phyloP scores from a whole-genome alignment of 2,888 invertebrate genomes.

The Pteria penguin region DNA sequence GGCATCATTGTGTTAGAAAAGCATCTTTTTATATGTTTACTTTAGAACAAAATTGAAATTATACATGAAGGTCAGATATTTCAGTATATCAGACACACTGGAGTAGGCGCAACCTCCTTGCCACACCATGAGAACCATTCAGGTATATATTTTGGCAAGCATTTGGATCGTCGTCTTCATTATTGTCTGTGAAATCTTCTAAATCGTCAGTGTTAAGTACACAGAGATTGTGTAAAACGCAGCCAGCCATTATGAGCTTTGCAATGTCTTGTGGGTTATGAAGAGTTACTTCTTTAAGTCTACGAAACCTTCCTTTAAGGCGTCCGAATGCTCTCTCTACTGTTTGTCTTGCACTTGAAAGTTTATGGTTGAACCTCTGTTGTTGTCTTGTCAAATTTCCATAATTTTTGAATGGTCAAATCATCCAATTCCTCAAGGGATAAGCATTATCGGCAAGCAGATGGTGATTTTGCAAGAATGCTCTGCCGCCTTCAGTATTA shows the following conservation, averaged over 20 bases:
- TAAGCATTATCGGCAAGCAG: conserved; percentile 41
- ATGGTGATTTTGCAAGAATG: conserved; percentile 7
- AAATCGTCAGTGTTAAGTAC: conserved; percentile 27
- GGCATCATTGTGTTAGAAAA: too few species aligned
- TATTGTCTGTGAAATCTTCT: conserved; percentile 69
- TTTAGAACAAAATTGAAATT: too few species aligned
- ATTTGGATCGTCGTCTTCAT: conserved; percentile 34
- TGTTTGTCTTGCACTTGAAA: conserved; percentile 37
- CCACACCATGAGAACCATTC: conserved; percentile 18
- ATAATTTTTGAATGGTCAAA: conserved; percentile 39
- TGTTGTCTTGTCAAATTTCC: conserved; percentile 30
- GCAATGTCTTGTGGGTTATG: conserved; percentile 9
- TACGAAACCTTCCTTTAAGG: conserved; percentile 39
- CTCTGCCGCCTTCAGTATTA: conserved; percentile 23
- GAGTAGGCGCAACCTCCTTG: conserved; percentile 16
- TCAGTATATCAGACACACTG: conserved; percentile 8
- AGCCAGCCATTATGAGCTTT: conserved; percentile 26
- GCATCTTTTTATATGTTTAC: too few species aligned
- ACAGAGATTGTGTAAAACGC: conserved; percentile 30
- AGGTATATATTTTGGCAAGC: conserved; percentile 8
- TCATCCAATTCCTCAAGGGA: conserved; percentile 35
- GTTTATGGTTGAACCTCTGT: conserved; percentile 30
- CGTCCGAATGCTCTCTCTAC: conserved; percentile 37
- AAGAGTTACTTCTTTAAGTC: conserved; percentile 22
- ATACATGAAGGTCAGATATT: too few species aligned